Evolutionary conservation across 2,797 vertebrate species (phyloP).

Genomic region (Sphenopsis melanotis): DNA sequence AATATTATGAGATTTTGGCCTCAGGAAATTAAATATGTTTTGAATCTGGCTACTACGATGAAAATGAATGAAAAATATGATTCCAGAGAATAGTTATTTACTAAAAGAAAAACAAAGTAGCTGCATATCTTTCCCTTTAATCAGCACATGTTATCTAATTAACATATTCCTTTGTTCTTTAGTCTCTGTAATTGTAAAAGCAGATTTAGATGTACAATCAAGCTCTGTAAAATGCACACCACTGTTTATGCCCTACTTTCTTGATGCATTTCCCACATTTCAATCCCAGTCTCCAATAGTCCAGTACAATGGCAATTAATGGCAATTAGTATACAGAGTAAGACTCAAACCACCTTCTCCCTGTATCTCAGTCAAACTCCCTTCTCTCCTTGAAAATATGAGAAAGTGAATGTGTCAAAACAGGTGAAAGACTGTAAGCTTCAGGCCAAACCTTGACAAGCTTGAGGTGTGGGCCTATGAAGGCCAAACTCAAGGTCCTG

Average conservation of each 20-base stretch:
- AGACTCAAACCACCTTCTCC: not conserved
- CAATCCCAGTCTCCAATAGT: not conserved
- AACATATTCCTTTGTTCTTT: not conserved
- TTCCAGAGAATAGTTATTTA: not conserved
- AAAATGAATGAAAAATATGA: not conserved
- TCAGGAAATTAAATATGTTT: not conserved
- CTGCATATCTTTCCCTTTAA: not conserved
- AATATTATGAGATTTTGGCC: not conserved
- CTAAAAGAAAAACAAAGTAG: not conserved
- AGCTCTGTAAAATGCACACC: not conserved
- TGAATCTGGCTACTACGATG: not conserved
- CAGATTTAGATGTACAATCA: not conserved
- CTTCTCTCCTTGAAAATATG: not conserved
- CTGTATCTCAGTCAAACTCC: not conserved
- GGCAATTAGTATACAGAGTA: not conserved
- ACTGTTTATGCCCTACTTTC: not conserved
- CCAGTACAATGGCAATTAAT: not conserved
- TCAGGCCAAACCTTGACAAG: not conserved
- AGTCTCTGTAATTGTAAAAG: not conserved
- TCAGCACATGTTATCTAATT: not conserved
- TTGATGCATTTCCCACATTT: not conserved
- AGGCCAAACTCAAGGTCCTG: not conserved
- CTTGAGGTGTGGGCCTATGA: not conserved
- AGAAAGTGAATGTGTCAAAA: not conserved
- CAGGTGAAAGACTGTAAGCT: not conserved